phyloP scores from a whole-genome alignment of 2,113 vertebrate species.

The Anolis sagrei region DNA sequence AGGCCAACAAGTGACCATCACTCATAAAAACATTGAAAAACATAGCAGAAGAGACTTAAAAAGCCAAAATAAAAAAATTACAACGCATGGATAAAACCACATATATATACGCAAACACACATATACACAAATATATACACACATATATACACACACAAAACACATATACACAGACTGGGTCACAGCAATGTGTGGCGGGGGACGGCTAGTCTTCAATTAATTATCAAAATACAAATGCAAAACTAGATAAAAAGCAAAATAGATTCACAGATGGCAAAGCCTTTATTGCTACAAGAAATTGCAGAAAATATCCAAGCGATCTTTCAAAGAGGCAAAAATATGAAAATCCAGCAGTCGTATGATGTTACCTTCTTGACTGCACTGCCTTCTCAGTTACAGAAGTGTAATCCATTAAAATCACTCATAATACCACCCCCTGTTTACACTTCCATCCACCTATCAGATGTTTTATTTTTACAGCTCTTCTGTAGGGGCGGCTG shows the following conservation, averaged over 20 bases:
- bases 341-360: background rate
- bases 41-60: too few relatives aligned
- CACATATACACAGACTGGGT: too few relatives aligned
- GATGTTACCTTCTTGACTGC: background rate
- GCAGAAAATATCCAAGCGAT: background rate
- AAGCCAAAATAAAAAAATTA: too few relatives aligned
- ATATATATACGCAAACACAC: too few relatives aligned
- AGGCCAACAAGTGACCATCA: too few relatives aligned
- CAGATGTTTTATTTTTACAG: constrained; percentile 10
- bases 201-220: background rate
- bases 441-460: constrained; percentile 27
- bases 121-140: too few relatives aligned
- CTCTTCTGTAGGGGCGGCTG: constrained; percentile 18
- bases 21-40: too few relatives aligned
- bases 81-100: too few relatives aligned
- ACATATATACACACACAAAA: too few relatives aligned
- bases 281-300: constrained; percentile 2
- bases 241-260: background rate
- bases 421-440: constrained; percentile 7
- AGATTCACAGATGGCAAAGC: background rate
- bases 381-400: background rate
- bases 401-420: background rate
- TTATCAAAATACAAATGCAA: background rate
- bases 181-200: too few relatives aligned
- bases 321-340: background rate